These are phyloP conservation scores for Prostheceraeus crozeri DNA, from an alignment of 2,888 invertebrate genomes.

Conservation along the genomic window DNA sequence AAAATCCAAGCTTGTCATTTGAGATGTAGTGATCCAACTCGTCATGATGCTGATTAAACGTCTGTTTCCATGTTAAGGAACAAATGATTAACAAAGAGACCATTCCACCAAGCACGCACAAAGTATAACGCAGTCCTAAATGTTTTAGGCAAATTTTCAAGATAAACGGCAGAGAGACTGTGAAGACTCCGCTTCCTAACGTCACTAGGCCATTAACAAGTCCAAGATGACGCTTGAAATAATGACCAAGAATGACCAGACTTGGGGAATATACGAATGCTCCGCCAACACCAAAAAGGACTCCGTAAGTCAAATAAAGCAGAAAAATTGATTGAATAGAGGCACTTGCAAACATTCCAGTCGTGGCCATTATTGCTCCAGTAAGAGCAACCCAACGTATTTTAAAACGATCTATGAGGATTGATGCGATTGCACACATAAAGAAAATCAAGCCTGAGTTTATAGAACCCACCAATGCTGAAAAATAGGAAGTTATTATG, in stretches of 20 bases:
- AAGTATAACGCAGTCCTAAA: constrained; percentile 48
- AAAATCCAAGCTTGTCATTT: constrained; percentile 49
- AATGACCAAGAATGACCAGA: constrained; percentile 80
- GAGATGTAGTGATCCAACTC: constrained; percentile 39
- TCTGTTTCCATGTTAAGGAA: constrained; percentile 53
- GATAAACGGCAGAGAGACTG: constrained; percentile 60
- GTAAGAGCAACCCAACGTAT: constrained; percentile 72
- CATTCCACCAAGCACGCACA: constrained; percentile 62
- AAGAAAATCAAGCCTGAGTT: too few relatives aligned
- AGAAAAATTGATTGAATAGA: constrained; percentile 63
- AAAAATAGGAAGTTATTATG: too few relatives aligned
- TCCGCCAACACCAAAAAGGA: constrained; percentile 78
- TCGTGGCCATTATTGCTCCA: constrained; percentile 71
- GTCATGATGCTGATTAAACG: constrained; percentile 43
- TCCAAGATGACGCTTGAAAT: constrained; percentile 74
- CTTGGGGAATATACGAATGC: constrained; percentile 84
- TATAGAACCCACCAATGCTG: too few relatives aligned
- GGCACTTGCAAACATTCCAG: constrained; percentile 73
- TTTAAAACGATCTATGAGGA: constrained; percentile 76
- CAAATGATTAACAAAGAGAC: constrained; percentile 65
- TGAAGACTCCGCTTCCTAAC: constrained; percentile 79
- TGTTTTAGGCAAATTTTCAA: constrained; percentile 45
- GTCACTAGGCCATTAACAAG: constrained; percentile 82
- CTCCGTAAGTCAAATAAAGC: constrained; percentile 76
- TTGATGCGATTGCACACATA: too few relatives aligned